Evolutionary conservation across 2,797 vertebrate genomes (phyloP).

Genomic region (Otolemur crassicaudatus): DNA sequence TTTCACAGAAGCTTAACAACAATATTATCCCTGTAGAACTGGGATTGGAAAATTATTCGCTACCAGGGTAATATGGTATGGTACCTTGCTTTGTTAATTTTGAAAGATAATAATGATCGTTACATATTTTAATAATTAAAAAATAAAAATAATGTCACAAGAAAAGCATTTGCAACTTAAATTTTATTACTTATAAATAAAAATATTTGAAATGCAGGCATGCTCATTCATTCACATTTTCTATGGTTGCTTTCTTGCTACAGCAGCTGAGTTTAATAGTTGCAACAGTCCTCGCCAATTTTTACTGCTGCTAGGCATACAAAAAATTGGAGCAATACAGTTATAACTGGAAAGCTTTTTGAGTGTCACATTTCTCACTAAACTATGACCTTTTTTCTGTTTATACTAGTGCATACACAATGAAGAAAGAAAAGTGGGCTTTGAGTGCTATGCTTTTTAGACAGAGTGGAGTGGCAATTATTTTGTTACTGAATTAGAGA

Average conservation of each 20-base stretch:
- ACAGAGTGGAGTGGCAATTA: not conserved
- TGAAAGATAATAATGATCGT: not conserved
- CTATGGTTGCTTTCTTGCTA: not conserved
- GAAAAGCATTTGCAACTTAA: not conserved
- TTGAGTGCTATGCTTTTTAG: not conserved
- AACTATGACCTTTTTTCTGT: not conserved
- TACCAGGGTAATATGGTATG: not conserved
- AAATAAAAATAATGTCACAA: not conserved
- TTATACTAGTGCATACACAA: not conserved
- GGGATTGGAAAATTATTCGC: not conserved
- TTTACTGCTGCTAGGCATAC: not conserved
- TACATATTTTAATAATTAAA: not conserved
- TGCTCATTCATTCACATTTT: not conserved
- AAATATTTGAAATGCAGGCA: not conserved
- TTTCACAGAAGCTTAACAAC: not conserved
- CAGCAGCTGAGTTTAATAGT: not conserved
- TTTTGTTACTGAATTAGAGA: not conserved
- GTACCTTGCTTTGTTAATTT: not conserved
- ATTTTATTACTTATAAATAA: not conserved
- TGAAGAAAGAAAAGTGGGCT: not conserved
- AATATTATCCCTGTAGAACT: not conserved
- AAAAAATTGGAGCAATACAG: not conserved
- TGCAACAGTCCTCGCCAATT: not conserved
- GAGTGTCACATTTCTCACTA: not conserved
- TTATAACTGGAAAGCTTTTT: not conserved